These are phyloP conservation scores for Batillaria attramentaria DNA, from an alignment of 1,140 invertebrate genomes.

Conservation along the genomic window DNA sequence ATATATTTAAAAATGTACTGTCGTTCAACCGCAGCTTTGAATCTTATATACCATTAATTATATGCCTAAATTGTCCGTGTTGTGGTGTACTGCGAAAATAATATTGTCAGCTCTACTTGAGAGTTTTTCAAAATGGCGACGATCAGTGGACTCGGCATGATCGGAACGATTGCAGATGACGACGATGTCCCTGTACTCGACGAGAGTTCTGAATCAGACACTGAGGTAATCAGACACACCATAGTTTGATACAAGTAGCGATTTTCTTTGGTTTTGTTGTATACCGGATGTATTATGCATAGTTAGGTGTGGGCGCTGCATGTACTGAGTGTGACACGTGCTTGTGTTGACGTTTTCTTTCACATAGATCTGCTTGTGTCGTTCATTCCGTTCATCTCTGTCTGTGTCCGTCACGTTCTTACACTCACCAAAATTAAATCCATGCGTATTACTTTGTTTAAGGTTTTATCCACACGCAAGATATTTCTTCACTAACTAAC, in stretches of 20 bases:
- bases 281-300: too few species aligned
- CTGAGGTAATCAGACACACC: conserved; percentile 77
- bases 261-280: not conserved
- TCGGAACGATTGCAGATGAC: conserved; percentile 85
- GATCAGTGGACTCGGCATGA: conserved; percentile 69
- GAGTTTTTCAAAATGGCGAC: conserved; percentile 52
- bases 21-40: too few species aligned
- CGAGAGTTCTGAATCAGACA: conserved; percentile 86
- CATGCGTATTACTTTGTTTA: too few species aligned
- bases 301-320: too few species aligned
- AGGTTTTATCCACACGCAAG: too few species aligned
- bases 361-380: not conserved
- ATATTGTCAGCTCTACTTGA: conserved; percentile 21
- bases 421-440: too few species aligned
- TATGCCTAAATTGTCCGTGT: not conserved
- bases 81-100: not conserved
- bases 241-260: not conserved
- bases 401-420: too few species aligned
- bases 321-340: too few species aligned
- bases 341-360: not conserved
- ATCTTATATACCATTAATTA: not conserved
- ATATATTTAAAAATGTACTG: too few species aligned
- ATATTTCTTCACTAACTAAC: too few species aligned
- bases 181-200: conserved; percentile 84
- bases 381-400: conserved; percentile 9